Evolutionary conservation across 2,888 invertebrate species (phyloP).

Genomic region (Hyles lineata): DNA sequence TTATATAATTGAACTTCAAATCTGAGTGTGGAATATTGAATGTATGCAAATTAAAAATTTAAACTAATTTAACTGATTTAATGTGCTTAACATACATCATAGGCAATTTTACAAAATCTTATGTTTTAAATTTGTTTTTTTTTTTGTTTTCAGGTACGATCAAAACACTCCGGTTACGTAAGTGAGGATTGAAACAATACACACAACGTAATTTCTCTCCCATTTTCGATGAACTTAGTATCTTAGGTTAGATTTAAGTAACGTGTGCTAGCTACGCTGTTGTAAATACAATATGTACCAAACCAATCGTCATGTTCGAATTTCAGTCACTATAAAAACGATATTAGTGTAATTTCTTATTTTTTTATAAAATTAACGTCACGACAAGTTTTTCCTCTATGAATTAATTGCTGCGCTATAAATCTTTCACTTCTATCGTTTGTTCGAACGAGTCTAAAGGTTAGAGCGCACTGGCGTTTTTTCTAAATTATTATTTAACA

Average conservation of each 20-base stretch:
- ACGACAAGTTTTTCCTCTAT: background rate
- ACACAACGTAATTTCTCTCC: too few species aligned
- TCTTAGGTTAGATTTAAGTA: too few species aligned
- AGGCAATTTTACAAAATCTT: background rate
- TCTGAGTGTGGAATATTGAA: too few species aligned
- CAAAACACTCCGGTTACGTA: background rate
- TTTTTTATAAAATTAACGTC: background rate
- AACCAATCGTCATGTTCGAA: background rate
- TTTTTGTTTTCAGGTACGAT: constrained; percentile 10
- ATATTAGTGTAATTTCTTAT: background rate
- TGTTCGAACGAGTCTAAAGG: background rate
- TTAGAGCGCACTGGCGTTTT: background rate
- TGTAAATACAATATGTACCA: background rate
- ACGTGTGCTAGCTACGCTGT: too few species aligned
- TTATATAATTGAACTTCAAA: too few species aligned
- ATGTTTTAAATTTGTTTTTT: background rate
- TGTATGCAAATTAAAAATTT: too few species aligned
- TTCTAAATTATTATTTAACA: background rate
- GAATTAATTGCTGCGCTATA: constrained; percentile 1
- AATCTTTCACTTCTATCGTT: background rate
- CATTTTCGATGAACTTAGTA: too few species aligned
- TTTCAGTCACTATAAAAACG: background rate
- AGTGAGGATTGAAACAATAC: background rate
- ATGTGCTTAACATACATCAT: background rate
- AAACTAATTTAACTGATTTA: too few species aligned